Conservation (phyloP, 2,888 invertebrate genomes). For the Girardia tigrina region DNA sequence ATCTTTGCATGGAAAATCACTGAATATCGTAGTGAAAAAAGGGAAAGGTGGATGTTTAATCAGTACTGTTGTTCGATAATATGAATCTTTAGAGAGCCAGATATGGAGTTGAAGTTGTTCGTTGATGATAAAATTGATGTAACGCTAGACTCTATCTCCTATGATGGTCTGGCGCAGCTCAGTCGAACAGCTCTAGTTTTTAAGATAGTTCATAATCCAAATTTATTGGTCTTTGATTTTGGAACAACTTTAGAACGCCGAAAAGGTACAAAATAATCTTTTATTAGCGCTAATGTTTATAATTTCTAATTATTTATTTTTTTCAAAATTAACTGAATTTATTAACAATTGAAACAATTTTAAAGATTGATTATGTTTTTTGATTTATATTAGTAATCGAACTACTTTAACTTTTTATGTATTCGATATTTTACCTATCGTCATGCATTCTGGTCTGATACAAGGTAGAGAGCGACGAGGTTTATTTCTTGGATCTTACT, state of each 20-base stretch:
- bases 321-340: too few species aligned
- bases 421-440: too few species aligned
- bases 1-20: slow-evolving; percentile 37
- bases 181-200: slow-evolving; percentile 36
- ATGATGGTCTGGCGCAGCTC: slow-evolving; percentile 36
- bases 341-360: too few species aligned
- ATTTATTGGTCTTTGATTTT: slow-evolving; percentile 36
- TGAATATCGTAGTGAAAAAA: slow-evolving; percentile 33
- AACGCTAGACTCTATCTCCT: slow-evolving; percentile 34
- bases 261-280: slow-evolving; percentile 27
- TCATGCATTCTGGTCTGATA: too few species aligned
- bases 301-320: too few species aligned
- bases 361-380: too few species aligned
- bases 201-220: slow-evolving; percentile 37
- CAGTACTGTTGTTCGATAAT: background rate
- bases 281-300: too few species aligned
- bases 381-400: too few species aligned
- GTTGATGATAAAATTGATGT: slow-evolving; percentile 19
- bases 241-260: slow-evolving; percentile 32
- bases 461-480: too few species aligned
- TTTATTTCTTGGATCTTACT: too few species aligned
- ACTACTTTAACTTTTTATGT: too few species aligned
- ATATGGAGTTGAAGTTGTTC: slow-evolving; percentile 36
- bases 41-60: slow-evolving; percentile 28
- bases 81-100: slow-evolving; percentile 32